phyloP scores from a whole-genome alignment of 2,113 vertebrate genomes.

The Nymphicus hollandicus region DNA sequence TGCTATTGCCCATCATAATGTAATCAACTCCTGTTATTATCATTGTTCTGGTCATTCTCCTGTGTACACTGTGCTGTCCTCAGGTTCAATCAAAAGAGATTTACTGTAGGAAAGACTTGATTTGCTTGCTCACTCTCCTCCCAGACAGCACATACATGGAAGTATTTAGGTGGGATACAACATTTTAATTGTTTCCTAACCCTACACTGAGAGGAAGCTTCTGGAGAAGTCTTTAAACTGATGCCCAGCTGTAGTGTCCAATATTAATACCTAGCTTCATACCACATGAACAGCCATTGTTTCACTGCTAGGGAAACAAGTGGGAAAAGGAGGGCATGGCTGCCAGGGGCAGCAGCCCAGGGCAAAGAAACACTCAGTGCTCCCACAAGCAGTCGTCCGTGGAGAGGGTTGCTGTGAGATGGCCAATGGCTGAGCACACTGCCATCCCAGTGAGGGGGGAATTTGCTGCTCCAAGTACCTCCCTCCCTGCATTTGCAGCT shows the following conservation, averaged over 20 bases:
- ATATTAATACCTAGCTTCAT: not conserved
- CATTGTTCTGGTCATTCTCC: slow-evolving; percentile 38
- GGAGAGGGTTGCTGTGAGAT: not conserved
- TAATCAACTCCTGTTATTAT: slow-evolving; percentile 62
- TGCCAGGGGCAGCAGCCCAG: not conserved
- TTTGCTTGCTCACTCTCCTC: not conserved
- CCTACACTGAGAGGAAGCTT: not conserved
- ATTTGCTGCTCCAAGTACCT: not conserved
- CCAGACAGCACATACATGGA: not conserved
- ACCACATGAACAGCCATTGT: not conserved
- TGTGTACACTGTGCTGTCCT: not conserved
- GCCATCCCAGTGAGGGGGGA: not conserved
- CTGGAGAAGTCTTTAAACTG: not conserved
- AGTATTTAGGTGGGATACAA: not conserved
- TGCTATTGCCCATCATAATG: slow-evolving; percentile 54
- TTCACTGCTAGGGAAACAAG: not conserved
- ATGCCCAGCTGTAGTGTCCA: not conserved
- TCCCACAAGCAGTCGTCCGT: not conserved
- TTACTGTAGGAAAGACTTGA: slow-evolving; percentile 13
- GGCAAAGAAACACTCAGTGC: not conserved
- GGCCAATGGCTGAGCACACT: not conserved
- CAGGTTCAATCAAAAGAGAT: slow-evolving; percentile 29
- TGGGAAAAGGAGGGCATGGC: not conserved
- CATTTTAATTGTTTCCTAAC: not conserved
- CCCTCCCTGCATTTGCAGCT: not conserved